Percentiles rank a stretch among this genome's conserved stretches.
phyloP scores from a whole-genome alignment of 2,113 vertebrate species.

The Sinocyclocheilus maitianheensis region DNA sequence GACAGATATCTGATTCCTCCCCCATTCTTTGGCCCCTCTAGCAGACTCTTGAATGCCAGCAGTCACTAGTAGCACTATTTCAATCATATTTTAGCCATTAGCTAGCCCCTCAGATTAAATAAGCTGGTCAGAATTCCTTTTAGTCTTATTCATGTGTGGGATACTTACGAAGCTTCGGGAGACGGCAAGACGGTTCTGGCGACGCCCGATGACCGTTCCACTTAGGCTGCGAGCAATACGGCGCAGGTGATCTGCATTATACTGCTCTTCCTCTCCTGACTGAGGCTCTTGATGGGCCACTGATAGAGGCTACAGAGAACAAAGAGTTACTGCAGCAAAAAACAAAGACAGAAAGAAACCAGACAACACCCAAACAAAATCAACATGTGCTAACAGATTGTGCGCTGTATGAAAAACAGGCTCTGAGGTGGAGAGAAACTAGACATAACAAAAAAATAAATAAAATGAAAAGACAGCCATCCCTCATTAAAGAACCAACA shows the following conservation, averaged over 20 bases:
- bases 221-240: slow-evolving; percentile 87
- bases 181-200: slow-evolving; percentile 81
- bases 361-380: slow-evolving; percentile 22
- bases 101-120: slow-evolving; percentile 5
- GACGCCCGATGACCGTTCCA: slow-evolving; percentile 82
- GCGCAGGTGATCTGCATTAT: slow-evolving; percentile 82
- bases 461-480: not conserved
- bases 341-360: not conserved
- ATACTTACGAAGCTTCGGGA: slow-evolving; percentile 91
- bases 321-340: slow-evolving; percentile 9
- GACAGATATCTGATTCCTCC: slow-evolving; percentile 9
- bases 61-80: slow-evolving; percentile 10
- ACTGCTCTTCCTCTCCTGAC: slow-evolving; percentile 74
- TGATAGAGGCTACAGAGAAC: slow-evolving; percentile 36
- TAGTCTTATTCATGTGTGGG: not conserved
- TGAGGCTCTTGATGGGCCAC: slow-evolving; percentile 73
- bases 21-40: not conserved
- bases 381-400: slow-evolving; percentile 5
- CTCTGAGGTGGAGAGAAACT: slow-evolving; percentile 1
- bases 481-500: not conserved
- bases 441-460: slow-evolving; percentile 28
- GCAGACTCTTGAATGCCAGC: not conserved
- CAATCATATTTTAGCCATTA: not conserved
- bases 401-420: not conserved
- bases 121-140: not conserved